Evolutionary conservation across 2,888 invertebrate genomes (phyloP).

Genomic region (Anodontia alba): DNA sequence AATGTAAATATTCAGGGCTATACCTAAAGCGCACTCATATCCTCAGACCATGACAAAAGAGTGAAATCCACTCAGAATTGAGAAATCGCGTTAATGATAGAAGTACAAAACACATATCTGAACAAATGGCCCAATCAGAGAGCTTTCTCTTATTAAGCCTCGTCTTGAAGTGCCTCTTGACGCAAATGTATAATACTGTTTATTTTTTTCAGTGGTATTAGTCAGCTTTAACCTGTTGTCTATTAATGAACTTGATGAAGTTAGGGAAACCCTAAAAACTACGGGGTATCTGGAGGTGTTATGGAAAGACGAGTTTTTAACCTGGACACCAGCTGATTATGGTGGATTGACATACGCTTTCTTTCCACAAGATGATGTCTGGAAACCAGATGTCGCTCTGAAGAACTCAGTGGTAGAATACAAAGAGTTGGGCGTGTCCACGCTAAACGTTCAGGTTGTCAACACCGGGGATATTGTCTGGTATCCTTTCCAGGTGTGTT

Average conservation of each 20-base stretch:
- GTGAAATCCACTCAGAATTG: no score
- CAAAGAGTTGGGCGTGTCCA: constrained; percentile 35
- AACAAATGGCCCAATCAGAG: no score
- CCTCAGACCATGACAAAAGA: no score
- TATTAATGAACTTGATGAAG: neutral
- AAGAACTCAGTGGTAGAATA: constrained; percentile 48
- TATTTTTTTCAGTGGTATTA: neutral
- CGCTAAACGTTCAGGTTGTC: constrained; percentile 34
- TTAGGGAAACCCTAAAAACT: neutral
- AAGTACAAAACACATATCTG: no score
- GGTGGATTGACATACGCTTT: neutral
- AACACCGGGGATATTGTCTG: constrained; percentile 30
- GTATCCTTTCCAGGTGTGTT: constrained; percentile 46
- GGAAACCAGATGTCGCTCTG: constrained; percentile 53
- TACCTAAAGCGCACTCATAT: no score
- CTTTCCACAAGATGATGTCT: constrained; percentile 43
- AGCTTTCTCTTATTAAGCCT: no score
- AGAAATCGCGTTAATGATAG: no score
- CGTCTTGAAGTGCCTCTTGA: no score
- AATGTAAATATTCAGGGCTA: no score
- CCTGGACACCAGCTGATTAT: neutral
- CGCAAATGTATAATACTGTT: no score
- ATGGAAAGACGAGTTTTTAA: neutral
- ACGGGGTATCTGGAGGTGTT: neutral
- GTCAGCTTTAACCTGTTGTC: neutral